phyloP scores from a whole-genome alignment of 1,140 invertebrate species.

The Eumeta japonica region DNA sequence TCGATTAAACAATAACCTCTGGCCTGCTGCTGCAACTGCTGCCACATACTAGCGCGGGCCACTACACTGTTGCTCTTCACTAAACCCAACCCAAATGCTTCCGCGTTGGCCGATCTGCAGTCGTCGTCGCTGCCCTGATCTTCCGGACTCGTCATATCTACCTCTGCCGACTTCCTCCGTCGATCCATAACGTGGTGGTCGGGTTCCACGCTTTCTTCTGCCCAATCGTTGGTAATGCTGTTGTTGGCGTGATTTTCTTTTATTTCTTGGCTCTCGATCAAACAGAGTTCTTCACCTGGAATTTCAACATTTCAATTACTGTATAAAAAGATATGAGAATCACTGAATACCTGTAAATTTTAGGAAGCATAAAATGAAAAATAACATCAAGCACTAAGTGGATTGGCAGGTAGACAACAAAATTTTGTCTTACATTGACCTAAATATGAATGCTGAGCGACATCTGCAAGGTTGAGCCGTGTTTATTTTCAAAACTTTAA shows the following conservation, averaged over 20 bases:
- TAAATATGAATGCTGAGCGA: slow-evolving; percentile 40
- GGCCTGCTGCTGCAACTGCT: slow-evolving; percentile 61
- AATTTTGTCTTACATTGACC: slow-evolving; percentile 48
- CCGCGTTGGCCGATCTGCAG: slow-evolving; percentile 20
- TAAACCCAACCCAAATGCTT: slow-evolving; percentile 41
- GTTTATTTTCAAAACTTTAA: slow-evolving; percentile 51
- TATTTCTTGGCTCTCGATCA: slow-evolving; percentile 48
- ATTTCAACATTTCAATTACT: slow-evolving; percentile 10
- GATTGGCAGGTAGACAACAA: slow-evolving; percentile 29
- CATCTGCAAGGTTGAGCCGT: slow-evolving; percentile 41
- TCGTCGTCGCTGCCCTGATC: slow-evolving; percentile 35
- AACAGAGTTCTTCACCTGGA: slow-evolving; percentile 47
- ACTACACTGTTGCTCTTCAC: slow-evolving; percentile 62
- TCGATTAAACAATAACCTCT: slow-evolving; percentile 32
- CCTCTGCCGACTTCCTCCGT: slow-evolving; percentile 39
- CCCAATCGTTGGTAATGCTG: slow-evolving; percentile 45
- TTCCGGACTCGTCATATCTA: slow-evolving; percentile 27
- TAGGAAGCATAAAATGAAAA: no score
- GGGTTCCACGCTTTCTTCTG: slow-evolving; percentile 34
- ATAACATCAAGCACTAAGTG: neutral
- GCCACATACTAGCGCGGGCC: slow-evolving; percentile 62
- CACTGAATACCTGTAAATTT: no score
- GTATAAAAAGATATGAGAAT: no score
- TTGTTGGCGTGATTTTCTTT: slow-evolving; percentile 38
- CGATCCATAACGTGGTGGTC: slow-evolving; percentile 37